These are phyloP conservation scores for Nothoprocta perdicaria DNA, from an alignment of 2,113 vertebrate species.

Conservation along the genomic window DNA sequence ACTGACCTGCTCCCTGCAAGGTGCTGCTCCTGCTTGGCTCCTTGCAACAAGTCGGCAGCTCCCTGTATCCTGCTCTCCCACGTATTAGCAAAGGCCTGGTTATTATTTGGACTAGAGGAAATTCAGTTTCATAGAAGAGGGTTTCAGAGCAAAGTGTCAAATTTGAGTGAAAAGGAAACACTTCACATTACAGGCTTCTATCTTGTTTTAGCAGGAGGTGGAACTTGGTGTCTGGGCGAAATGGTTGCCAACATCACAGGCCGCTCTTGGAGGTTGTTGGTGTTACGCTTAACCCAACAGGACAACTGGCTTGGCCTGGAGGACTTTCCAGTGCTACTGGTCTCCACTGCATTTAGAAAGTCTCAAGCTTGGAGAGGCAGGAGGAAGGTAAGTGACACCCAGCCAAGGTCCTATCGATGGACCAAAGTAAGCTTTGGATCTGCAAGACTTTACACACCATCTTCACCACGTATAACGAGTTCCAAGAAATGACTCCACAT, in stretches of 20 bases:
- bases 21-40: fast-evolving
- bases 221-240: background rate
- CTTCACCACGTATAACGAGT: background rate
- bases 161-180: background rate
- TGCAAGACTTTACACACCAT: background rate
- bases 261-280: background rate
- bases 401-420: background rate
- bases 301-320: background rate
- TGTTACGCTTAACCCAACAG: fast-evolving
- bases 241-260: background rate
- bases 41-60: background rate
- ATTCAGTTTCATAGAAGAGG: background rate
- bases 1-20: fast-evolving
- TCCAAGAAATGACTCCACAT: slow-evolving; percentile 45
- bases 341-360: background rate
- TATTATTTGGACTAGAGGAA: background rate
- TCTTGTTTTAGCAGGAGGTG: background rate
- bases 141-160: background rate
- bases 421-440: background rate
- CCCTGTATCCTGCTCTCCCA: background rate
- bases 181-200: background rate
- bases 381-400: background rate
- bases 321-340: background rate
- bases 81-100: background rate
- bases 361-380: background rate